Base-by-base conservation (phyloP, 2,888 invertebrate genomes). In the Agrotis segetum region DNA sequence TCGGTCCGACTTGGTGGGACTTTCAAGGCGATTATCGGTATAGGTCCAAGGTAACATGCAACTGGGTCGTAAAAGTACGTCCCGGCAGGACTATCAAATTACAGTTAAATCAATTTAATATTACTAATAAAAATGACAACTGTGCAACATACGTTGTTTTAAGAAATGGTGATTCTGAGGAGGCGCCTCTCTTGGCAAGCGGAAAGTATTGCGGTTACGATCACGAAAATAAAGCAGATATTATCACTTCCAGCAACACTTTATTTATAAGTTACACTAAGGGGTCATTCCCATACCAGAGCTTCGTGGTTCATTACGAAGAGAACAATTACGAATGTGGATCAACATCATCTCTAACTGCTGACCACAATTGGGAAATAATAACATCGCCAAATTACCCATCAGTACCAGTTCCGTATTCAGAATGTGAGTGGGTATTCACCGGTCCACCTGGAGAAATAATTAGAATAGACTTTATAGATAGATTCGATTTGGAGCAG, bases 361-460 rank as follows among this genome's bases (percentile, higher is more conserved):
- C 90, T 1, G 92, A 93, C 1, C 93, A 96, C 64, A 93, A 89
- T 53, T 95, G 94, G 77, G 96, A 96, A 77, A 92, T 95, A 61
- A 97, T 99, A 68, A 96, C 91, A 21, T 97, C 99, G 0, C 99
- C 99, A 0, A 98, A 98, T 83, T 98, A 98, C 94, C 99, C 99
- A 0, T 97, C 97, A 74, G 96, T 97, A 34, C 98, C 99, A 2
- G 95, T 97, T 58, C 97, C 98, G 1, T 98, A 98, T 85, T 97
- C 97, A 0, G 99, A 99, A 92, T 99, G 99, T 90, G 94, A 97
- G 40, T 99, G 99, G 99, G 92, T 96, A 40, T 97, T 99, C 74
- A 95, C 96, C 49, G 98, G 97, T 0, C 97, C 98, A 1, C 96
- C 97, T 1, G 98, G 98, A 0, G 97, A 98, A 91, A 96, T 97